A percentile compares a stretch with the other conserved stretches of the same genome.
phyloP scores from a whole-genome alignment of 2,113 vertebrate genomes.

The Muntiacus reevesi region DNA sequence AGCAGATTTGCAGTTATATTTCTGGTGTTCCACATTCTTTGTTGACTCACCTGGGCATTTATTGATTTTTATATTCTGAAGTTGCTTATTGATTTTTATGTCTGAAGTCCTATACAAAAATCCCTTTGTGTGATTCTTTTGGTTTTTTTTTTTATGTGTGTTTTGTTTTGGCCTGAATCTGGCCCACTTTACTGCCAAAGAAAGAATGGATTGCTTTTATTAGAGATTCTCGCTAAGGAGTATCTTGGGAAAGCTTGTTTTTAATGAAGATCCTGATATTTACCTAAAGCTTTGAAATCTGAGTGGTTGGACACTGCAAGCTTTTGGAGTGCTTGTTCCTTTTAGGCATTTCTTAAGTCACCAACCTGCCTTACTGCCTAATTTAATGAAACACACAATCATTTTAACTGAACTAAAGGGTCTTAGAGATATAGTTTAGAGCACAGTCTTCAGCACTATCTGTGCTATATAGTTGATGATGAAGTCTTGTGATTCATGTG shows the following conservation, averaged over 20 bases:
- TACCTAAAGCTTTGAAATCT: neutral
- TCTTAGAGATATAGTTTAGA: neutral
- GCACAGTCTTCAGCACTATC: neutral
- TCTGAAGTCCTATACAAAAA: neutral
- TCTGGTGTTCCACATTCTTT: neutral
- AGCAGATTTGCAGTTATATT: neutral
- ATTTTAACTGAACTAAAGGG: neutral
- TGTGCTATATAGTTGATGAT: neutral
- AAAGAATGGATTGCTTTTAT: conserved; percentile 1
- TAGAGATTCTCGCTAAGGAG: neutral
- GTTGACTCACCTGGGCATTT: neutral
- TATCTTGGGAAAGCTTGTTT: neutral
- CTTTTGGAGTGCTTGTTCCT: neutral
- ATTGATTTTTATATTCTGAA: conserved; percentile 28
- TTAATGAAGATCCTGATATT: neutral
- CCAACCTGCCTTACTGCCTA: neutral
- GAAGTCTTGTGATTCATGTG: neutral
- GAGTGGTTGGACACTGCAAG: neutral
- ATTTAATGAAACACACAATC: neutral
- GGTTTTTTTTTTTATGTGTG: neutral
- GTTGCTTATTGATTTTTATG: neutral
- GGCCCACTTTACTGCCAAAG: neutral
- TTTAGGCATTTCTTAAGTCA: conserved; percentile 21
- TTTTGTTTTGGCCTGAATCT: neutral
- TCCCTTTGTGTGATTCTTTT: neutral